Evolutionary conservation across 2,797 vertebrate genomes (phyloP), one percentile per base, ranked within the genome.

Genomic region (Loriculus beryllinus): DNA sequence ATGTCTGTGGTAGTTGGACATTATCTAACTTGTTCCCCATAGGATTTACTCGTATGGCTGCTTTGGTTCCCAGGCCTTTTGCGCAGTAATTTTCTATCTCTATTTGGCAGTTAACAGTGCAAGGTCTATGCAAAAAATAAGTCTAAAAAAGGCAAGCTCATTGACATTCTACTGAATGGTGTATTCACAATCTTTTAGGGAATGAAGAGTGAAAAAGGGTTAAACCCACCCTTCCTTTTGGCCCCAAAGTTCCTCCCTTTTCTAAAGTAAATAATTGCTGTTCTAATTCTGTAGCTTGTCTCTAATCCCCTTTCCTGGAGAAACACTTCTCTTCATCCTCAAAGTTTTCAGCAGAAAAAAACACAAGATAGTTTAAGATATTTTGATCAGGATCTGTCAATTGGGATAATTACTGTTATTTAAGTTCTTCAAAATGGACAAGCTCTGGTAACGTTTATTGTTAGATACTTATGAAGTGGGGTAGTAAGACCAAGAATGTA

Each of bases 1-100:
- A 69, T 65, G 18, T 37, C 20, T 0, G 0, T 65, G 39, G 9
- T 52, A n/a, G 37, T 62, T 3, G 3, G 45, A 6, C 16, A 7
- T 45, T 52, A 31, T 43, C 52, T 71, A 71, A 60, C 48, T 31
- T 74, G 35, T 81, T 35, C 18, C 18, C 7, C 1, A 0, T 43
- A 31, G 13, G 52, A 68, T 83, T 81, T 91, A 28, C 42, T 60
- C 67, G 33, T 74, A 26, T 63, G 48, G 6, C 45, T 75, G 48
- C 67, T 84, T 83, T 76, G 16, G 20, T 75, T 89, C 11, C 39
- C 18, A 39, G 42, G 10, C 33, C 35, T 49, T 85, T 80, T 70
- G 8, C 3, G 4, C 23, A 42, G 26, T 49, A 43, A 35, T 86
- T 95, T 82, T 82, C 28, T 48, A 12, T 28, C 51, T 60, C 6